These are phyloP conservation scores for Heteromyza rotundicornis DNA, from an alignment of 2,888 invertebrate genomes.

Conservation along the genomic window DNA sequence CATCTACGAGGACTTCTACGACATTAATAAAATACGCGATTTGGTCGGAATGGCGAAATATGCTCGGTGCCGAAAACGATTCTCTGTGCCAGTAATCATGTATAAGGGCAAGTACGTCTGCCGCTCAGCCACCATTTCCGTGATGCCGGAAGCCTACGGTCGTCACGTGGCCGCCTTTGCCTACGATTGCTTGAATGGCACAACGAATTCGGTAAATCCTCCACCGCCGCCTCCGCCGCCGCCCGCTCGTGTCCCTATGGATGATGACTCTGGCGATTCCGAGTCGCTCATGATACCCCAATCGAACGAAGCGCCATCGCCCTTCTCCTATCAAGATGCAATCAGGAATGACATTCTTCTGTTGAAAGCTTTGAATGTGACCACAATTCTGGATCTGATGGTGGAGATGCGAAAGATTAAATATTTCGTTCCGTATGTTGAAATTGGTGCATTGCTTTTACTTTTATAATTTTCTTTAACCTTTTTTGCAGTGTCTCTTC, in stretches of 20 bases:
- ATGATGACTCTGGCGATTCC: slow-evolving; percentile 54
- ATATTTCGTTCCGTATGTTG: slow-evolving; percentile 77
- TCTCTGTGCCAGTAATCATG: slow-evolving; percentile 78
- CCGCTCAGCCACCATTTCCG: slow-evolving; percentile 77
- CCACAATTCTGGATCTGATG: slow-evolving; percentile 81
- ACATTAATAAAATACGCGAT: slow-evolving; percentile 68
- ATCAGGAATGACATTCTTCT: slow-evolving; percentile 70
- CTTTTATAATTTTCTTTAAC: neutral
- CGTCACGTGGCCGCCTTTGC: slow-evolving; percentile 55
- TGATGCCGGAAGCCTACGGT: slow-evolving; percentile 76
- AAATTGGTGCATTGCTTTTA: slow-evolving; percentile 13
- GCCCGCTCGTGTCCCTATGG: slow-evolving; percentile 22
- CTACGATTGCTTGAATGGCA: slow-evolving; percentile 49
- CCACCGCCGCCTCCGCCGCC: slow-evolving; percentile 2
- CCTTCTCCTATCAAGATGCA: slow-evolving; percentile 57
- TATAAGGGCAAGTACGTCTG: slow-evolving; percentile 76
- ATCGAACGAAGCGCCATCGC: slow-evolving; percentile 42
- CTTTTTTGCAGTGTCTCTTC: slow-evolving; percentile 72
- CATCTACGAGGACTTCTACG: slow-evolving; percentile 68
- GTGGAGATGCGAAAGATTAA: slow-evolving; percentile 85
- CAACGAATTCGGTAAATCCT: slow-evolving; percentile 23
- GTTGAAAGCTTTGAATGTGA: slow-evolving; percentile 72
- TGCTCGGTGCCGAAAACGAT: slow-evolving; percentile 77
- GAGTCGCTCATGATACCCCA: slow-evolving; percentile 48
- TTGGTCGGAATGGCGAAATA: slow-evolving; percentile 72